A percentile compares a stretch with the other conserved stretches of the same genome.
phyloP scores from a whole-genome alignment of 2,888 invertebrate genomes.

The Julus scandinavius region DNA sequence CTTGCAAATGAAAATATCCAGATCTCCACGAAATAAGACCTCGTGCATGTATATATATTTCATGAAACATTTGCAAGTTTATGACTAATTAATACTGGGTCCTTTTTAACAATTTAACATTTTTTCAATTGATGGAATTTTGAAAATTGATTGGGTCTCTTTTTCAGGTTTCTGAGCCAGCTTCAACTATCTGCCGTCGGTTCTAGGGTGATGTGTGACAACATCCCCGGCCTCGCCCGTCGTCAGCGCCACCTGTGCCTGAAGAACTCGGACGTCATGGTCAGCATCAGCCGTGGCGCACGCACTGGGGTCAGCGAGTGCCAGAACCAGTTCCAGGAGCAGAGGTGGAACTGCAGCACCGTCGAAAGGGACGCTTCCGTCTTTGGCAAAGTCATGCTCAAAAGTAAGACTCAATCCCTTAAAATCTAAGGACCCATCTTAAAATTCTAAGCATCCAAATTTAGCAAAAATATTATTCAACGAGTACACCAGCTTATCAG shows the following conservation, averaged over 20 bases:
- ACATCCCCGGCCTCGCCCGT: conserved; percentile 66
- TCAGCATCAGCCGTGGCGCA: conserved; percentile 65
- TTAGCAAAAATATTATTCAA: no score
- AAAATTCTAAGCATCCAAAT: no score
- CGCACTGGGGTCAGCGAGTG: conserved; percentile 66
- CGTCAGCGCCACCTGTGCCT: conserved; percentile 66
- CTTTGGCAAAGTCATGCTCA: conserved; percentile 66
- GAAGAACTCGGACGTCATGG: conserved; percentile 65
- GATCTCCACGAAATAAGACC: no score
- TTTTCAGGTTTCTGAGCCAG: conserved; percentile 65
- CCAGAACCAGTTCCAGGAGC: conserved; percentile 65
- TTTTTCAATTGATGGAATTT: no score
- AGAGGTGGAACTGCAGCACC: conserved; percentile 67
- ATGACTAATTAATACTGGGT: no score
- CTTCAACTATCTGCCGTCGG: conserved; percentile 64
- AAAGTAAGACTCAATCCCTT: conserved; percentile 62
- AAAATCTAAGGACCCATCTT: no score
- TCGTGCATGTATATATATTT: no score
- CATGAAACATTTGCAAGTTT: no score
- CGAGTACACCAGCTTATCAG: no score
- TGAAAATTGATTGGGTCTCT: no score
- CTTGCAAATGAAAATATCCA: no score
- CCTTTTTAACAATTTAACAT: no score
- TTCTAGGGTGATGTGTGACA: conserved; percentile 64
- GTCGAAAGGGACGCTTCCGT: conserved; percentile 65